Conservation (phyloP, 2,888 invertebrate genomes). For the Cephus pulcher region DNA sequence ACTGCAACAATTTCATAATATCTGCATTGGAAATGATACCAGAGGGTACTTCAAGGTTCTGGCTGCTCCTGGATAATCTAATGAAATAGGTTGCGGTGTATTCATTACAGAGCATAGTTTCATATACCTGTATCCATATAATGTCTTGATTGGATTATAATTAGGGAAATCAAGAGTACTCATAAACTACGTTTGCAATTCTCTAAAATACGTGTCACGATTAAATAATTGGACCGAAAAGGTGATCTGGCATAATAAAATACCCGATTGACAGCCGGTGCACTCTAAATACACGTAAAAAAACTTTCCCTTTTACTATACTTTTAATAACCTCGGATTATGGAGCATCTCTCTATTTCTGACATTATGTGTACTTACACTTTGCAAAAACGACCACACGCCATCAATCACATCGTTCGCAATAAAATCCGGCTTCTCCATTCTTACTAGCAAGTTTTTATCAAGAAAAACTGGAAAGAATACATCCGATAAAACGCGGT, state of each 20-base stretch:
- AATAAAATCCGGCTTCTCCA: conserved; percentile 74
- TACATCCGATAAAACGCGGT: neutral
- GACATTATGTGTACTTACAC: conserved; percentile 72
- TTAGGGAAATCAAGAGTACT: neutral
- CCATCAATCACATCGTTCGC: conserved; percentile 82
- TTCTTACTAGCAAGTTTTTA: conserved; percentile 32
- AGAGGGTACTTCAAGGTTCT: neutral
- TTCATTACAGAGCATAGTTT: neutral
- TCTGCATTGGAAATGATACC: neutral
- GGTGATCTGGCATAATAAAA: neutral
- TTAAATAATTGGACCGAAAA: neutral
- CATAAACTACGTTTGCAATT: neutral
- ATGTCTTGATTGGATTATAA: neutral
- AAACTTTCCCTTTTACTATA: neutral
- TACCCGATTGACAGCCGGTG: neutral
- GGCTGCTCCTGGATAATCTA: neutral
- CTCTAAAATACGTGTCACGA: neutral
- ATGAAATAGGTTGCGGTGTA: neutral
- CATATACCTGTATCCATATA: neutral
- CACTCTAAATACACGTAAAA: neutral
- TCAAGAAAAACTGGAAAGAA: neutral
- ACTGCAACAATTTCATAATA: neutral
- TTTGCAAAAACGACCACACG: conserved; percentile 81
- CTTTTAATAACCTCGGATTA: neutral
- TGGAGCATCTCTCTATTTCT: neutral